Evolutionary conservation across 2,888 invertebrate species (phyloP), one percentile per base, ranked within the genome.

Genomic region (Leptothorax acervorum): DNA sequence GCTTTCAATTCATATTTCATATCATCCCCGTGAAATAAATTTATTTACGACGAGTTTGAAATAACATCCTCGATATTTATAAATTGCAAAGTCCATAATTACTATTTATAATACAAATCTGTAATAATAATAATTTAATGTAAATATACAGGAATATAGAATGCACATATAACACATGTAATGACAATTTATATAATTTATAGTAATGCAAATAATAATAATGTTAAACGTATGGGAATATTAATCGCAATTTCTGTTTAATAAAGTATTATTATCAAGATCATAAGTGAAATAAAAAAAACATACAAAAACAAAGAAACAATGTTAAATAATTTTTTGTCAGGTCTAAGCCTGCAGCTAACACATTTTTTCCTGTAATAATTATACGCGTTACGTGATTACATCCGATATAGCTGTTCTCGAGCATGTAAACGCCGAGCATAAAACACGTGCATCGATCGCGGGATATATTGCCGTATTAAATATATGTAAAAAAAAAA

Each of bases 381-480:
- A 81, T 73, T 60, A 35, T 60, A 35, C 57, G 48, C 70, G 70
- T 70, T 57, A 78, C 45, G 57, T 62, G 65, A 28, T 53, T 65
- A 35, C 60, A 66, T 62, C 23, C 57, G 31, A 70, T 73, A 48
- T 48, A 60, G 35, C 18, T 55, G 23, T 70, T 71, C 35, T 57
- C 71, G 35, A 48, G 48, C 45, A 55, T 15, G 55, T 68, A 78
- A 78, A 78, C 18, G 68, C 12, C 57, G 57, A 51, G 60, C 51
- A 81, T 60, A n/a, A 60, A 60, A 39, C 71, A 31, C 57, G 68
- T 11, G 60, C 79, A 81, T 81, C 73, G 79, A 81, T 81, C 73
- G 71, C 48, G 12, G 60, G 18, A 79, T 48, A 57, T 9, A 60
- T 78, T 45, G 70, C 23, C 57, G 57, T 35, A 73, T 73, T 73